Base-by-base conservation (phyloP, 1,140 invertebrate genomes). In the Lepidurus packardi region DNA sequence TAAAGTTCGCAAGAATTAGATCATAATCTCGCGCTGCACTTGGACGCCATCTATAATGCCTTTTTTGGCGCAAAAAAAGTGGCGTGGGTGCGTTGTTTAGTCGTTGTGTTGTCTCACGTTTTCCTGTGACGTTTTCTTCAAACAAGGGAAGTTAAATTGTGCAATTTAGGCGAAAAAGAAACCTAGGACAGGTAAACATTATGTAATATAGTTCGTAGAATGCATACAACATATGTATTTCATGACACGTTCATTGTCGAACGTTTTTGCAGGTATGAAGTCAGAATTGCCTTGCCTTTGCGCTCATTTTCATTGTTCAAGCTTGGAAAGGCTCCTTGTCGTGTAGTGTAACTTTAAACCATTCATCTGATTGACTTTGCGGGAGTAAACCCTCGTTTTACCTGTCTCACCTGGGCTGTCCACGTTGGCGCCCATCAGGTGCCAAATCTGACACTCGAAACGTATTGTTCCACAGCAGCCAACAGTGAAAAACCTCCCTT, bases 401-500 rank as follows among this genome's bases (percentile, higher is more conserved):
- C 53, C 21, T 65, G 53, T 65, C 53, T 65, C 53, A 65, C 53
- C 53, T 65, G 53, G 13, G 53, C 53, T 65, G 53, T 65, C 53
- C 16, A 65, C 16, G 53, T 65, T 65, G 53, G 53, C 53, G 53
- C 53, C 53, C 53, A 65, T 65, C 53, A 65, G 53, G 53, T 65
- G 53, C 53, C 53, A 65, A 65, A 65, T 65, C 53, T 65, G 53
- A 65, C 53, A 65, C 53, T 65, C 16, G 53, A 65, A 65, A 65
- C 21, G 53, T 65, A 65, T 65, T 16, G 53, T 65, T 65, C 21
- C 21, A 34, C 53, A 65, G 53, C 53, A 65, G 53, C 53, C 53
- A 65, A 16, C 53, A 65, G 53, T 65, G 21, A 65, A 7, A 65
- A 65, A 65, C 53, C 53, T 65, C 13, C 53, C 53, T 65, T 65